A percentile compares a stretch with the other conserved stretches of the same genome.
These are phyloP conservation scores for Heliconius melpomene DNA, from an alignment of 1,140 invertebrate genomes.

Conservation along the genomic window DNA sequence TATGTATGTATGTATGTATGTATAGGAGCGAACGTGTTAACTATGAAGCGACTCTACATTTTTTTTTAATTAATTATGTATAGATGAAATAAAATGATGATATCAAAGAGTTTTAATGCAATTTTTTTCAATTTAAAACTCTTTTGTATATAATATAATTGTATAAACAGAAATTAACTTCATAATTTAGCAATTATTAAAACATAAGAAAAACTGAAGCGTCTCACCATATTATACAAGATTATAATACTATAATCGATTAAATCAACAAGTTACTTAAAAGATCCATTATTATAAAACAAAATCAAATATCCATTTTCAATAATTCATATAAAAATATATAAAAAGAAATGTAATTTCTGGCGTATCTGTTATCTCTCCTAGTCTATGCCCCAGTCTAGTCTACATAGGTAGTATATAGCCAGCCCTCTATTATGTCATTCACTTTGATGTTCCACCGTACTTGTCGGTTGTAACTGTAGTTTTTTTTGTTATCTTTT, in stretches of 20 bases:
- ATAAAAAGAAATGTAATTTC: not conserved
- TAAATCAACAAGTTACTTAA: not conserved
- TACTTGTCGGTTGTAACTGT: slow-evolving; percentile 36
- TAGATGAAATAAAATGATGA: not conserved
- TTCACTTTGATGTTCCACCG: slow-evolving; percentile 70
- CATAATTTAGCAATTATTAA: no score
- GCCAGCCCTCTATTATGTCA: slow-evolving; percentile 72
- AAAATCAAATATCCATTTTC: not conserved
- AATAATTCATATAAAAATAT: not conserved
- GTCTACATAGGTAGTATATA: slow-evolving; percentile 41
- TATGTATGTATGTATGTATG: not conserved
- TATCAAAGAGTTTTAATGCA: not conserved
- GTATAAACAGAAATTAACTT: no score
- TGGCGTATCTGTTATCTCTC: slow-evolving; percentile 3
- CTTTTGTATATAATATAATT: no score
- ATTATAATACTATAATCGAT: no score
- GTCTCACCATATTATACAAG: no score
- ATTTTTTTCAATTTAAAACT: no score
- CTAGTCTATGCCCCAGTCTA: slow-evolving; percentile 40
- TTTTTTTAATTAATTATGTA: slow-evolving; percentile 13
- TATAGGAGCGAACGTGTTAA: not conserved
- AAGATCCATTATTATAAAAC: not conserved
- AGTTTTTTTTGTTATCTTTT: slow-evolving; percentile 26
- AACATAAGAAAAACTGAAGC: no score
- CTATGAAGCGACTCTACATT: not conserved